Conservation (phyloP, 2,888 invertebrate species). For the Philaethria dido region DNA sequence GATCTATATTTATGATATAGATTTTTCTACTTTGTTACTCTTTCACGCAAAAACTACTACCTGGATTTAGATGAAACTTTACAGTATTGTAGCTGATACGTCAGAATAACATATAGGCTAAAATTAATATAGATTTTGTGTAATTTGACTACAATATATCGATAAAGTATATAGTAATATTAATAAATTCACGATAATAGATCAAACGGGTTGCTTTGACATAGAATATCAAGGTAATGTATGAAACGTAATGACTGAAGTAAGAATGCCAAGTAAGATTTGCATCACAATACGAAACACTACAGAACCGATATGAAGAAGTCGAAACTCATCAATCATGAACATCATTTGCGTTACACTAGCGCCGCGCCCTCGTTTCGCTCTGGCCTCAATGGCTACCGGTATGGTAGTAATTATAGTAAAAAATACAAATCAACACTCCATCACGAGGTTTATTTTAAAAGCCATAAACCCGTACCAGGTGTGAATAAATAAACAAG, state of each 20-base stretch:
- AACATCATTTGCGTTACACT: conserved; percentile 37
- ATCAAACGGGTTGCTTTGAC: background rate
- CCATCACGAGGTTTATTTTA: background rate
- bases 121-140: no score
- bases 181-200: background rate
- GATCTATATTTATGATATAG: no score
- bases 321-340: conserved; percentile 41
- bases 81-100: no score
- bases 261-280: conserved; percentile 26
- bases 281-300: conserved; percentile 38
- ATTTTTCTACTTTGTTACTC: no score
- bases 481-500: no score
- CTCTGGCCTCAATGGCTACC: conserved; percentile 3
- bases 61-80: no score
- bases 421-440: background rate
- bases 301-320: conserved; percentile 37
- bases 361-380: conserved; percentile 8
- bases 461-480: no score
- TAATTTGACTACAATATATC: no score
- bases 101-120: no score
- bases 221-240: background rate
- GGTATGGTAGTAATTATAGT: conserved; percentile 3
- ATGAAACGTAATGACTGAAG: conserved; percentile 32
- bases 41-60: no score
- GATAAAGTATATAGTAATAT: no score